These are phyloP conservation scores for Sus cebifrons DNA, from an alignment of 2,797 vertebrate species.

Conservation along the genomic window DNA sequence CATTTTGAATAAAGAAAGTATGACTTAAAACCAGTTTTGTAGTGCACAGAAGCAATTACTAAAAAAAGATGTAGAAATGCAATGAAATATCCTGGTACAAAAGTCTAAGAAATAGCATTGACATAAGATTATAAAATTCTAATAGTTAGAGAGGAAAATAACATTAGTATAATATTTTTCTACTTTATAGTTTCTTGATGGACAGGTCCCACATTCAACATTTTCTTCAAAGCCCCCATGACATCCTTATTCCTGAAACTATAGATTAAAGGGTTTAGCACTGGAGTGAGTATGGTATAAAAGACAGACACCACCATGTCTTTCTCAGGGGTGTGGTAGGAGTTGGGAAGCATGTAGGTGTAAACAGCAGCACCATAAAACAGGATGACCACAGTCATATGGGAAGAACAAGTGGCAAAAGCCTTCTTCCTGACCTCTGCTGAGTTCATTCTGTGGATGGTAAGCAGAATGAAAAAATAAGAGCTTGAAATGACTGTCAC, in stretches of 20 bases:
- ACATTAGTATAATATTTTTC: neutral
- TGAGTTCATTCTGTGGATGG: slow-evolving; percentile 68
- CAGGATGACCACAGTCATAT: neutral
- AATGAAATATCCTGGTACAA: neutral
- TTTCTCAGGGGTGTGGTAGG: neutral
- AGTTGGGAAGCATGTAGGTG: neutral
- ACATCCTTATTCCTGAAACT: neutral
- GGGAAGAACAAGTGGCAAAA: slow-evolving; percentile 44
- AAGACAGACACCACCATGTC: neutral
- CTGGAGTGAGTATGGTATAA: neutral
- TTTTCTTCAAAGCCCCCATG: slow-evolving; percentile 2
- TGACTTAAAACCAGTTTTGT: neutral
- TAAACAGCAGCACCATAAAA: neutral
- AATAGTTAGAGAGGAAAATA: neutral
- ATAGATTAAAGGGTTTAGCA: neutral
- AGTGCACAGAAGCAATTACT: neutral
- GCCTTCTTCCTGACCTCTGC: slow-evolving; percentile 27
- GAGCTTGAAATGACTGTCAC: neutral
- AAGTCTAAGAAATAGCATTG: neutral
- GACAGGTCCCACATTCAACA: neutral
- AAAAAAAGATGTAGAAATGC: neutral
- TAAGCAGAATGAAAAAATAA: neutral
- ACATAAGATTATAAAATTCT: neutral
- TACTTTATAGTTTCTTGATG: neutral
- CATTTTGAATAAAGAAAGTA: neutral